Evolutionary conservation across 2,113 vertebrate species (phyloP), one percentile per base, ranked within the genome.

Genomic region (Paralichthys olivaceus): DNA sequence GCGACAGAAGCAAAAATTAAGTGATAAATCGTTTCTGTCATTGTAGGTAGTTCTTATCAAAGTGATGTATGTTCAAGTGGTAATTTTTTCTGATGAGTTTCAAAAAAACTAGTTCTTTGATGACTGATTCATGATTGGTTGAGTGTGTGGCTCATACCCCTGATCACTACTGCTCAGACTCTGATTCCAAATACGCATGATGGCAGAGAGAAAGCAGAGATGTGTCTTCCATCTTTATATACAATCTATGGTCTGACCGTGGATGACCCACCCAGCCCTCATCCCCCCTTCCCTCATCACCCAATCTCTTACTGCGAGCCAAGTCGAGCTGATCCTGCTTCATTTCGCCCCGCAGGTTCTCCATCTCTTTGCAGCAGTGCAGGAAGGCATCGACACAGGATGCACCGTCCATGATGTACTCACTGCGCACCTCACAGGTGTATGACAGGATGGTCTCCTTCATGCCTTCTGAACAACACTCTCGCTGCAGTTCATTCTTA

Each of bases 391-490:
- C 29, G 0, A 84, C 25, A 5, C 96, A 98, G 0, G 72, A 22
- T 0, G 22, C 1, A 1, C 84, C 93, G 0, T 94, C 94, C 11
- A 20, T 1, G 72, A 98, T 92, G 85, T 94, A 96, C 69, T 53
- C 37, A 0, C 66, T 66, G 7, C 96, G 85, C 0, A 3, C 80
- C 28, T 95, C 69, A 4, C 96, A 98, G 13, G 54, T 55, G 89
- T 95, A 95, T 0, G 45, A 83, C 89, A 95, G 91, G 1, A 69
- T 91, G 67, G 87, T 95, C 0, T 94, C 85, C 9, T 28, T 79
- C 94, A 97, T 94, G 5, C 96, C 96, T 0, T 96, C 95, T 83
- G 90, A 65, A 0, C 96, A 98, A 77, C 97, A 98, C 1, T 88
- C 73, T 17, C 8, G 72, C 25, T 83, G 55, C 1, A 73, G 8